Percentiles rank a stretch among this genome's conserved stretches.
phyloP scores from a whole-genome alignment of 2,113 vertebrate species.

The Lepidothrix coronata region DNA sequence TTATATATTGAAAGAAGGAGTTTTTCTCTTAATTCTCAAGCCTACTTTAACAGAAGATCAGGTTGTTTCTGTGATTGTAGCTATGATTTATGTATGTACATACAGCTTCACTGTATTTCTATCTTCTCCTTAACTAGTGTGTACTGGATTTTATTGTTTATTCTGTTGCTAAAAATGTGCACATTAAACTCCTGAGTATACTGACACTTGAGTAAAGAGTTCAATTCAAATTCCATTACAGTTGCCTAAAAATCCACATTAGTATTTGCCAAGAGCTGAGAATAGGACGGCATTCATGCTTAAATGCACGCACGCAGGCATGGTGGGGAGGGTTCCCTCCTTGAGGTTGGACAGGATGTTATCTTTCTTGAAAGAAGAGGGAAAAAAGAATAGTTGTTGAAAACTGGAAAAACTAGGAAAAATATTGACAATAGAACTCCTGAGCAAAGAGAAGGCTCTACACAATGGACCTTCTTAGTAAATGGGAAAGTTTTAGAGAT shows the following conservation, averaged over 20 bases:
- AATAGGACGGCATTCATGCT: not conserved
- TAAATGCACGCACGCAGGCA: not conserved
- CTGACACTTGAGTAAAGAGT: not conserved
- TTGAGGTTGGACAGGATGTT: conserved; percentile 35
- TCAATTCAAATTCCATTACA: not conserved
- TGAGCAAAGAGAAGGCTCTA: not conserved
- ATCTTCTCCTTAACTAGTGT: not conserved
- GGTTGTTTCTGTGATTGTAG: not conserved
- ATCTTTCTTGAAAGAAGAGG: conserved; percentile 34
- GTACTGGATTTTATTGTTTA: not conserved
- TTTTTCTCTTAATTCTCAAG: not conserved
- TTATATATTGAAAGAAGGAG: not conserved
- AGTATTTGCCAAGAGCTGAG: not conserved
- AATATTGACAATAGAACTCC: conserved; percentile 13
- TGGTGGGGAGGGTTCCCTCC: not conserved
- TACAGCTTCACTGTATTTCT: not conserved
- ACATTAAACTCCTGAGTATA: not conserved
- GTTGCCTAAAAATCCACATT: not conserved
- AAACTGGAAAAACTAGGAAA: conserved; percentile 48
- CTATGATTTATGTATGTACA: not conserved
- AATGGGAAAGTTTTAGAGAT: not conserved
- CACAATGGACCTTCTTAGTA: not conserved
- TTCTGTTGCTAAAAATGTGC: not conserved
- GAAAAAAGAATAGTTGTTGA: conserved; percentile 20
- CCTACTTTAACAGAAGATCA: not conserved